Conservation (phyloP, 2,888 invertebrate genomes). For the Rapana venosa region DNA sequence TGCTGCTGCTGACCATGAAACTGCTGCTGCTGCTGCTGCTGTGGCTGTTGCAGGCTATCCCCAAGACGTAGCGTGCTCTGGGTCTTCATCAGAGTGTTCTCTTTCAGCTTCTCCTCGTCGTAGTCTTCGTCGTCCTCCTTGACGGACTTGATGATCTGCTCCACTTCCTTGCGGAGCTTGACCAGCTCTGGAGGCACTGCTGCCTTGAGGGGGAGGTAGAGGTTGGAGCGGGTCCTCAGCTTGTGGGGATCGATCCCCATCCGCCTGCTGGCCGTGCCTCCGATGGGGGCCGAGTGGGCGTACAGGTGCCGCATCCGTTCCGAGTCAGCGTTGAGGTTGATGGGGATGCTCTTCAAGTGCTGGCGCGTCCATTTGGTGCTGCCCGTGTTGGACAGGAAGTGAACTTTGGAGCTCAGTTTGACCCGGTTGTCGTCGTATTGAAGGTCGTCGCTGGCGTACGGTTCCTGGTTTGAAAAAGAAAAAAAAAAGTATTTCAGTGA, state of each 20-base stretch:
- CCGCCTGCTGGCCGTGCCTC: conserved; percentile 53
- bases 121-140: conserved; percentile 62
- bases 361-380: conserved; percentile 63
- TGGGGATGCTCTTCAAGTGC: conserved; percentile 54
- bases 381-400: conserved; percentile 65
- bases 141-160: conserved; percentile 65
- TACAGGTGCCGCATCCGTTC: conserved; percentile 64
- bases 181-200: conserved; percentile 65
- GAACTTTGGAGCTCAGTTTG: conserved; percentile 63
- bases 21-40: neutral
- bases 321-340: conserved; percentile 68
- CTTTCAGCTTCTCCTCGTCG: conserved; percentile 21
- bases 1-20: neutral
- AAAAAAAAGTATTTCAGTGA: neutral
- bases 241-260: conserved; percentile 56
- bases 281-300: conserved; percentile 67
- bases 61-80: neutral
- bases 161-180: conserved; percentile 68
- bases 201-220: conserved; percentile 67
- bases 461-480: conserved; percentile 60
- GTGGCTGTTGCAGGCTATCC: neutral
- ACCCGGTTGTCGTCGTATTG: conserved; percentile 64
- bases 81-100: neutral
- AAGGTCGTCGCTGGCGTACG: conserved; percentile 63
- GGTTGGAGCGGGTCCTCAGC: conserved; percentile 61